Conservation (phyloP, 2,888 invertebrate species). For the Callyntrura guangdongensis region DNA sequence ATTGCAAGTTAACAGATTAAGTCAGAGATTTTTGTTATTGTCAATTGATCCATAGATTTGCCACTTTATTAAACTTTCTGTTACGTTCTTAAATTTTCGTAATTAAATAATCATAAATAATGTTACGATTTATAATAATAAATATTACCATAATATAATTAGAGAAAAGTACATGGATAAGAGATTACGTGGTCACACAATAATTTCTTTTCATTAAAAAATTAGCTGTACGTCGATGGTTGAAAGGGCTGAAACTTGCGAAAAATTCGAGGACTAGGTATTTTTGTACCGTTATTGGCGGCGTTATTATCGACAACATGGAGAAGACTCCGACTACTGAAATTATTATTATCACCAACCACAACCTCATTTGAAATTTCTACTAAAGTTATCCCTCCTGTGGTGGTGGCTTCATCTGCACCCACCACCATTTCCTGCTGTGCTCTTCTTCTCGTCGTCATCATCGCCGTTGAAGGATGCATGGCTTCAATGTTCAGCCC, state of each 20-base stretch:
- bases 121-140: background rate
- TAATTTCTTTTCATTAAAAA: no score
- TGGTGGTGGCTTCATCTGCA: background rate
- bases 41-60: background rate
- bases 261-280: constrained; percentile 42
- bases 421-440: background rate
- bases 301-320: background rate
- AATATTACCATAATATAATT: background rate
- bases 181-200: no score
- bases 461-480: background rate
- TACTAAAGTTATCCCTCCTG: background rate
- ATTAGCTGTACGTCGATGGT: constrained; percentile 13
- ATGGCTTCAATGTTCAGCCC: background rate
- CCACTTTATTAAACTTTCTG: background rate
- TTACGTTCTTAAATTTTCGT: background rate
- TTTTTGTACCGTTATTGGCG: background rate
- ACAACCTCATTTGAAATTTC: background rate
- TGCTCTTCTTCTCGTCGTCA: background rate
- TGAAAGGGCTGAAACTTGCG: constrained; percentile 29
- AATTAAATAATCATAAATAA: background rate
- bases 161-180: no score
- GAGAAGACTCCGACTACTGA: background rate
- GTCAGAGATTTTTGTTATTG: no score
- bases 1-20: no score
- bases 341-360: background rate